A percentile compares a stretch with the other conserved stretches of the same genome.
Evolutionary conservation across 2,888 invertebrate species (phyloP).

Genomic region (Syrista parreyssii): DNA sequence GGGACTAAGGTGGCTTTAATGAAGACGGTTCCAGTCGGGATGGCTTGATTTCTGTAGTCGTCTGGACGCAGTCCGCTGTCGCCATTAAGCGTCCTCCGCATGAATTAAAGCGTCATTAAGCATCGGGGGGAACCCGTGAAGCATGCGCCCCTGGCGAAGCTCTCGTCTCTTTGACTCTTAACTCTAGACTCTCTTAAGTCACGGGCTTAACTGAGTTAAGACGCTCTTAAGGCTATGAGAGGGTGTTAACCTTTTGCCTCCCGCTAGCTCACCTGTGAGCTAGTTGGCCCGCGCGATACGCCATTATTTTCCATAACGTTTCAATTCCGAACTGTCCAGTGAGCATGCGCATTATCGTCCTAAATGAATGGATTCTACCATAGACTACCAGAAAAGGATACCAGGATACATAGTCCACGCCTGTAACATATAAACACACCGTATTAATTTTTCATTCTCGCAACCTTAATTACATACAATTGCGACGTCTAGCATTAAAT

Average conservation of each 20-base stretch:
- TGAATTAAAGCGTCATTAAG: slow-evolving; percentile 23
- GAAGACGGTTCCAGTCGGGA: neutral
- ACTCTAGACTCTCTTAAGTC: slow-evolving; percentile 42
- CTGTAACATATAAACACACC: neutral
- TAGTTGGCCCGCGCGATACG: slow-evolving; percentile 42
- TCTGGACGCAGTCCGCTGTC: neutral
- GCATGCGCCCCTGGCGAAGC: slow-evolving; percentile 14
- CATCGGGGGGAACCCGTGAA: slow-evolving; percentile 9
- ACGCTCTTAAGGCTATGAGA: slow-evolving; percentile 47
- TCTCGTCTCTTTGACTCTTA: slow-evolving; percentile 29
- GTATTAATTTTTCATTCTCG: neutral
- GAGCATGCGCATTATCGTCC: neutral
- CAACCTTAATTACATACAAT: neutral
- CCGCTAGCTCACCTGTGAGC: slow-evolving; percentile 47
- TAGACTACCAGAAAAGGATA: neutral
- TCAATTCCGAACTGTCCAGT: slow-evolving; percentile 30
- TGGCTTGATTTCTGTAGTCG: neutral
- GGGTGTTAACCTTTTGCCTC: slow-evolving; percentile 55
- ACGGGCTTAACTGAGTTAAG: slow-evolving; percentile 50
- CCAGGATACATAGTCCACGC: neutral
- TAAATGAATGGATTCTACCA: neutral
- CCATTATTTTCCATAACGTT: slow-evolving; percentile 45
- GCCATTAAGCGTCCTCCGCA: neutral
- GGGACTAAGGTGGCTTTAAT: neutral
- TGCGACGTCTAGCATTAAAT: neutral